Percentiles rank a stretch among this genome's conserved stretches.
Conservation (phyloP, 2,888 invertebrate species). For the Aspidapion aeneum region DNA sequence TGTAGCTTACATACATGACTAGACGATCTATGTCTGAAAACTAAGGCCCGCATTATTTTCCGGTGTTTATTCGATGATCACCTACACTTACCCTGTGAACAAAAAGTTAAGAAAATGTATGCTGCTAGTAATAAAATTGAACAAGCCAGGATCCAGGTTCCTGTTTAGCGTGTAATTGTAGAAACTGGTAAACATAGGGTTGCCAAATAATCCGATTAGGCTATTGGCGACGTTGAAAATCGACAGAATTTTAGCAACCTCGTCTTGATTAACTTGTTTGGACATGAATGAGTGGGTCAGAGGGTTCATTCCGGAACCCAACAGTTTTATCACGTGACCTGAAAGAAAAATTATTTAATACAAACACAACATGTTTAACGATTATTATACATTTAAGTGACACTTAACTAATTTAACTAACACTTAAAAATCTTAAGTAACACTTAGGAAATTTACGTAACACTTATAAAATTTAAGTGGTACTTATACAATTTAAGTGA, state of each 20-base stretch:
- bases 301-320: constrained; percentile 55
- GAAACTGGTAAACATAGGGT: constrained; percentile 60
- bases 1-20: too few species aligned
- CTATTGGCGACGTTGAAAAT: constrained; percentile 17
- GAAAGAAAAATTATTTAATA: too few species aligned
- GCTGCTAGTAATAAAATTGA: constrained; percentile 54
- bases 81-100: not conserved
- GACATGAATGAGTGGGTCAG: constrained; percentile 58
- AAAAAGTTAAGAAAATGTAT: constrained; percentile 40
- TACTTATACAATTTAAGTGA: too few species aligned
- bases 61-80: too few species aligned
- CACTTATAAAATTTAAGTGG: too few species aligned
- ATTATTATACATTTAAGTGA: too few species aligned
- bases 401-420: too few species aligned
- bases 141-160: constrained; percentile 54
- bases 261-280: constrained; percentile 57
- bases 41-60: too few species aligned
- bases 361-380: too few species aligned
- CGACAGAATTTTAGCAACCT: constrained; percentile 62
- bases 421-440: too few species aligned
- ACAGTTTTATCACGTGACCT: constrained; percentile 49
- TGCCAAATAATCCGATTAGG: constrained; percentile 11
- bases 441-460: too few species aligned
- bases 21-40: too few species aligned
- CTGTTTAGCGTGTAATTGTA: constrained; percentile 55